These are phyloP conservation scores for Thelaira solivaga DNA, from an alignment of 2,888 invertebrate species.

Conservation along the genomic window DNA sequence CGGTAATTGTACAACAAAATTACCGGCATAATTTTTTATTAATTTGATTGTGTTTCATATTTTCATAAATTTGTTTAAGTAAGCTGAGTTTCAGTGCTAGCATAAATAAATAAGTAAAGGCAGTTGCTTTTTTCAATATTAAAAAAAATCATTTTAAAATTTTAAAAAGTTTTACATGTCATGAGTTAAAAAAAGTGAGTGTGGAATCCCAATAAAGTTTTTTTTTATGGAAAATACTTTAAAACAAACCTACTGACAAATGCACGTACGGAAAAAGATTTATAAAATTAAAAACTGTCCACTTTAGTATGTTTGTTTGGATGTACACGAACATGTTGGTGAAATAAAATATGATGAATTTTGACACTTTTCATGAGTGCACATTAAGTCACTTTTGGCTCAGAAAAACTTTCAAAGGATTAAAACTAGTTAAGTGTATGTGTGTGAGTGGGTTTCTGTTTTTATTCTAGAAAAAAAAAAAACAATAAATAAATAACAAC, in stretches of 20 bases:
- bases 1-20: constrained; percentile 56
- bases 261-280: too few relatives aligned
- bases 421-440: constrained; percentile 69
- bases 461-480: constrained; percentile 18
- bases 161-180: too few relatives aligned
- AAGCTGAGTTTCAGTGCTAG: not conserved
- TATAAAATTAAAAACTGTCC: too few relatives aligned
- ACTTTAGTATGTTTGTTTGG: not conserved
- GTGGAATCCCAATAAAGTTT: too few relatives aligned
- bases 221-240: too few relatives aligned
- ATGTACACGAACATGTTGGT: too few relatives aligned
- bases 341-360: constrained; percentile 68
- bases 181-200: too few relatives aligned
- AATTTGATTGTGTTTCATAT: constrained; percentile 48
- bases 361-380: constrained; percentile 69
- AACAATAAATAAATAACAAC: too few relatives aligned
- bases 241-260: too few relatives aligned
- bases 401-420: constrained; percentile 71
- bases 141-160: too few relatives aligned
- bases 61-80: not conserved
- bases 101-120: not conserved
- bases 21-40: constrained; percentile 60
- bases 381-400: constrained; percentile 70
- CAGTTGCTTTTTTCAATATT: too few relatives aligned
- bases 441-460: too few relatives aligned